phyloP scores from a whole-genome alignment of 2,797 vertebrate species.

The Corythornis leucogaster region DNA sequence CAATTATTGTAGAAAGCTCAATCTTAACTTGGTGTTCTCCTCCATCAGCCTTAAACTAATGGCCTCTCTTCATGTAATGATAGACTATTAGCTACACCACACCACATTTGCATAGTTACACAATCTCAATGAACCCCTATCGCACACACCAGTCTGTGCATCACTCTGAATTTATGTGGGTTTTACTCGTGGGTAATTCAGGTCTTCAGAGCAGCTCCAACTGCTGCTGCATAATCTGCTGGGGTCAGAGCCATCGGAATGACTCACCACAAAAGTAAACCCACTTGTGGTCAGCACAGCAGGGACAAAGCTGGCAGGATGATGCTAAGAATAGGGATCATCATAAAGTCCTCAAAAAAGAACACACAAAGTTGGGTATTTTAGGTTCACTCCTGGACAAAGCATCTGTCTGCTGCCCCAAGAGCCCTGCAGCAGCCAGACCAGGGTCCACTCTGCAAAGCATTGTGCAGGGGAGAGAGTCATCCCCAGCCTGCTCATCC shows the following conservation, averaged over 20 bases:
- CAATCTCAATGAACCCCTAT: neutral
- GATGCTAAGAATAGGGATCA: neutral
- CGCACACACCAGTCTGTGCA: neutral
- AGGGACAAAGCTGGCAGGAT: too few relatives aligned
- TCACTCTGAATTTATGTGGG: neutral
- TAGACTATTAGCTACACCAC: conserved; percentile 3
- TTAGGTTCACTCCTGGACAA: neutral
- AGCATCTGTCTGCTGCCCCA: neutral
- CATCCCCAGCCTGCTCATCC: neutral
- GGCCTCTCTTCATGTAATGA: conserved; percentile 11
- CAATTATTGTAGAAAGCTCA: neutral
- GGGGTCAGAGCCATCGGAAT: fast-evolving
- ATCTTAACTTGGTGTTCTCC: neutral
- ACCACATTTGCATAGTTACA: neutral
- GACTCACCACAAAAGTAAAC: neutral
- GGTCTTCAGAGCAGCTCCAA: neutral
- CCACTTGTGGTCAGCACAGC: neutral
- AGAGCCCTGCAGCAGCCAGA: neutral
- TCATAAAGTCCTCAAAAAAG: neutral
- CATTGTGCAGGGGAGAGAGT: fast-evolving
- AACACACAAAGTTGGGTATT: fast-evolving
- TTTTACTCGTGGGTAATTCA: neutral
- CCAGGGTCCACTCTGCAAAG: neutral
- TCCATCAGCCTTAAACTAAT: conserved; percentile 4
- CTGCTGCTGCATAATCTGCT: neutral